Evolutionary conservation across 1,140 invertebrate species (phyloP), one percentile per base, ranked within the genome.

Genomic region (Matsumurasca onukii): DNA sequence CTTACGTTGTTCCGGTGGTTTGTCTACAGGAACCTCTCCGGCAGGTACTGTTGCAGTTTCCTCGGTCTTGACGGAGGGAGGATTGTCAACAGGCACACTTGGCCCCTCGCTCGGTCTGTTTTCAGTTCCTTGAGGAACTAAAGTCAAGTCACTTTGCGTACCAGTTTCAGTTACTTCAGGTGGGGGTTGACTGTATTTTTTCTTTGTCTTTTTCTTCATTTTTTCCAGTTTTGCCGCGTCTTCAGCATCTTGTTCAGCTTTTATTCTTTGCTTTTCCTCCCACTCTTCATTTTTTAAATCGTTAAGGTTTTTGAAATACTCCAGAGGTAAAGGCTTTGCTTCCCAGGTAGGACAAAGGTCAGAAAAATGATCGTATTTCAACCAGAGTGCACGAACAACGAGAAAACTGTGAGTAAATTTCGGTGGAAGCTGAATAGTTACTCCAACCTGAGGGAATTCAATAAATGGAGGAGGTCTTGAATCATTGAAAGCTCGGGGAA

Each of bases 281-380:
- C 76, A 74, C 1, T 66, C 62, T 45, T 77, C 76, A 3, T 30
- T 57, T 67, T 70, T 75, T 31, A 52, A 57, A 59, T 66, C 48
- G n/a, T 62, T 66, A 29, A 57, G 61, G 27, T 69, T 66, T 39
- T 49, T 66, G 24, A 27, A 31, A 31, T 48, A 67, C 45, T 71
- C 48, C 27, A 13, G 31, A 22, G 61, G 39, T 15, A 68, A 63
- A 0, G 51, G 39, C 59, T 34, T 61, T 13, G 48, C 31, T 34
- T 68, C 17, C 70, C 78, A 86, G n/a, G 79, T 81, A 1, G 17
- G 57, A 25, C 73, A 69, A 5, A 73, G 73, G 55, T 82, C 79
- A 0, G 81, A 82, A 55, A 79, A 82, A 76, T 88, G 86, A 71
- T 89, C 86, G 70, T 87, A 87, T 66, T 81, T 82, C 3, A 86